Evolutionary conservation across 2,113 vertebrate genomes (phyloP).

Genomic region (Nesoenas mayeri): DNA sequence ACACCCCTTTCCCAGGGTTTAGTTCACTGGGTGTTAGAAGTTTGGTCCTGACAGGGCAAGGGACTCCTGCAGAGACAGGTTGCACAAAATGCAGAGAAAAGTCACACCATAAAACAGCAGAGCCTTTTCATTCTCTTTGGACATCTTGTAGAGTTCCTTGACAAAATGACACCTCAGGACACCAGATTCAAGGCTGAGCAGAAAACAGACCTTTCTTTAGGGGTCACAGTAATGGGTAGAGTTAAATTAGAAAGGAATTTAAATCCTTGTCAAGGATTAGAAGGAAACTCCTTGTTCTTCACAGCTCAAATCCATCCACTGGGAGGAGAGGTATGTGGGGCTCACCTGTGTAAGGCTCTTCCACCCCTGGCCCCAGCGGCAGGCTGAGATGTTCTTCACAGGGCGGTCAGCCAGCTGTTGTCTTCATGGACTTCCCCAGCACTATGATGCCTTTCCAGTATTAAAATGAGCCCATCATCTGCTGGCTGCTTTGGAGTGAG

Average conservation of each 20-base stretch:
- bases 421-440: neutral
- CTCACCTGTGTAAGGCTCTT: neutral
- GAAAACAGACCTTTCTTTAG: neutral
- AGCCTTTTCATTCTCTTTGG: neutral
- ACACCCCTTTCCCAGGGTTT: neutral
- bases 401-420: neutral
- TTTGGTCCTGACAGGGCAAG: neutral
- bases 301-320: neutral
- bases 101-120: neutral
- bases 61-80: neutral
- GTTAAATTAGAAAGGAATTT: neutral
- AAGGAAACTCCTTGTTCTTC: neutral
- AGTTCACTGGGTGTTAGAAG: neutral
- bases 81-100: neutral
- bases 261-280: neutral
- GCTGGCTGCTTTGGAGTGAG: neutral
- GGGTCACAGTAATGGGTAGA: neutral
- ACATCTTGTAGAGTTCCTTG: neutral
- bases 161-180: neutral
- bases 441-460: neutral
- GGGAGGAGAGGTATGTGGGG: neutral
- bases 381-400: neutral
- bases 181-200: neutral
- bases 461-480: neutral
- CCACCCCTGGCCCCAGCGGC: rapidly evolving